Percentiles rank a stretch among this genome's conserved stretches.
These are phyloP conservation scores for Halocynthia aurantium DNA, from an alignment of 23 tunicate genomes.

Conservation along the genomic window DNA sequence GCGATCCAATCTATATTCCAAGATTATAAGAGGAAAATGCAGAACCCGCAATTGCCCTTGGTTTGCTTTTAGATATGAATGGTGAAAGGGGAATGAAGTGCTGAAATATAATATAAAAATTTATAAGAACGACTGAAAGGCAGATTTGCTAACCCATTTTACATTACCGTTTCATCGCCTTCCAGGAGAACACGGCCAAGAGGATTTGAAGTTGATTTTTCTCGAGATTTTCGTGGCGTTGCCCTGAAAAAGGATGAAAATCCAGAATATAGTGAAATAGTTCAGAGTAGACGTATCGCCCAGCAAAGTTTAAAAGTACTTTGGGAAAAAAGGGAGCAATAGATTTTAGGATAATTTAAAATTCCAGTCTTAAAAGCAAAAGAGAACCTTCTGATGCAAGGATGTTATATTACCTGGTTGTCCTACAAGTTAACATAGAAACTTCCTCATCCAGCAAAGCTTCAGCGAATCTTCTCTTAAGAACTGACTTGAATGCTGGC, in stretches of 20 bases:
- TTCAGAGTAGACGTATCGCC: too few species aligned
- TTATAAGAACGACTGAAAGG: neutral
- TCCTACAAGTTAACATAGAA: constrained; percentile 61
- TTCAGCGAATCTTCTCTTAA: constrained; percentile 57
- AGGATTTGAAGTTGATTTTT: constrained; percentile 6
- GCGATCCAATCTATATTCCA: neutral
- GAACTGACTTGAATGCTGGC: constrained; percentile 2
- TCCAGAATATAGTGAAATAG: too few species aligned
- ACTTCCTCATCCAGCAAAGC: constrained; percentile 80
- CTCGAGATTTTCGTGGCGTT: neutral
- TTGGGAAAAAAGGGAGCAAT: neutral
- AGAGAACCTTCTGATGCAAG: neutral
- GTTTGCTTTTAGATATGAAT: neutral
- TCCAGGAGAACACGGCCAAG: constrained; percentile 5
- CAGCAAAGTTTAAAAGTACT: neutral
- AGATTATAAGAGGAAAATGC: neutral
- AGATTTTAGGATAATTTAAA: neutral
- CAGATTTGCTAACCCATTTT: neutral
- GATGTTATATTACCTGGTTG: constrained; percentile 25
- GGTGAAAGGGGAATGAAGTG: constrained; percentile 14
- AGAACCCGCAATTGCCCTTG: neutral
- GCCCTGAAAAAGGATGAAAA: neutral
- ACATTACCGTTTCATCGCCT: constrained; percentile 20
- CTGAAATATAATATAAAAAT: neutral
- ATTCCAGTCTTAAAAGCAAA: too few species aligned